Percentiles rank a stretch among this genome's conserved stretches.
phyloP scores from a whole-genome alignment of 2,113 vertebrate genomes.

The Lanius collurio region DNA sequence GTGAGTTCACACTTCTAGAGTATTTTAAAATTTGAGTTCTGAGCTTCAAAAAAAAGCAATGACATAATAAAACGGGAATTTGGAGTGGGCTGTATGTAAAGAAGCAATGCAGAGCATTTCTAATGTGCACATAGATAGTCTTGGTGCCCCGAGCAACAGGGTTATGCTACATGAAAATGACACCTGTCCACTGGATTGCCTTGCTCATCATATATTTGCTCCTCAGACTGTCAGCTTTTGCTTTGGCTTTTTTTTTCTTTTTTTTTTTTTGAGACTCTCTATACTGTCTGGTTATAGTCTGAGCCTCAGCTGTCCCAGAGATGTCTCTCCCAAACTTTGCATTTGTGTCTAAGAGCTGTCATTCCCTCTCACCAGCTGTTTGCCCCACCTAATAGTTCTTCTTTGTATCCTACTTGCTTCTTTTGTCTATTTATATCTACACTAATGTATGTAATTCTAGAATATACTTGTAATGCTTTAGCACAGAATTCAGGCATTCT shows the following conservation, averaged over 20 bases:
- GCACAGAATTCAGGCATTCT: background rate
- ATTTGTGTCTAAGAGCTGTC: background rate
- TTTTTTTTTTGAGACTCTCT: background rate
- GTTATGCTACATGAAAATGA: background rate
- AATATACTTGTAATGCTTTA: background rate
- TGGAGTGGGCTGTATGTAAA: background rate
- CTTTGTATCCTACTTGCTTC: background rate
- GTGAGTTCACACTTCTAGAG: background rate
- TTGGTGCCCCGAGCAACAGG: background rate
- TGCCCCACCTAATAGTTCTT: background rate
- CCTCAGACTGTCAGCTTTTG: background rate
- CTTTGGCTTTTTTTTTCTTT: background rate
- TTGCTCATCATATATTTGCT: background rate
- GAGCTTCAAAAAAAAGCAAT: background rate
- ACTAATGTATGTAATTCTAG: background rate
- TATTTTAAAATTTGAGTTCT: background rate
- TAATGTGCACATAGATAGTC: background rate
- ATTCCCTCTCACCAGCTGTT: constrained; percentile 23
- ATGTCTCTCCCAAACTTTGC: background rate
- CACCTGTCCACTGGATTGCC: background rate
- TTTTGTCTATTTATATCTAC: constrained; percentile 9
- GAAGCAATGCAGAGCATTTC: background rate
- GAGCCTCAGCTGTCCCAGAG: constrained; percentile 15
- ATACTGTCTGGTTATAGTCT: background rate
- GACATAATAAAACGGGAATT: background rate